Evolutionary conservation across 2,797 vertebrate species (phyloP), one percentile per base, ranked within the genome.

Genomic region (Streptopelia turtur): DNA sequence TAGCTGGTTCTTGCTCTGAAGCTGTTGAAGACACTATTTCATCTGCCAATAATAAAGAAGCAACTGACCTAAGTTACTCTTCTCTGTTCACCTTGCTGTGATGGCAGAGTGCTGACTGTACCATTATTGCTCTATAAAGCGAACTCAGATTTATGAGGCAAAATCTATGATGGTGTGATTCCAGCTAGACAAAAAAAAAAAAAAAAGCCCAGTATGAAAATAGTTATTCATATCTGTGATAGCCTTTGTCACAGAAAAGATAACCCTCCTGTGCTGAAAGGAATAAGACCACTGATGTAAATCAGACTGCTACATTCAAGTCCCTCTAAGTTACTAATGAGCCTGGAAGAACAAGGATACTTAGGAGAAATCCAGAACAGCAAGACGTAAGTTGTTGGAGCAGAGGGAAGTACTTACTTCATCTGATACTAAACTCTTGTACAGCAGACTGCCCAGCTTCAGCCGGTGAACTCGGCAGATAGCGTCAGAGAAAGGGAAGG

Each of bases 311-410:
- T 89, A 16, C 84, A 83, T 95, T 96, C 93, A 95, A 95, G 92
- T 93, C 74, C 16, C 47, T 95, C 80, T 79, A 94, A 95, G 92
- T 94, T 95, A 70, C 90, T 96, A 96, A 96, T 92, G 93, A 96
- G 90, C 90, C 80, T 95, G 92, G 90, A 79, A 92, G 96, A 95
- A 90, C 86, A 95, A 97, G 94, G 80, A 95, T 89, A 79, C 93
- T 95, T 96, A 94, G 95, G 92, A 97, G 95, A 97, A 96, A 95
- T 96, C 92, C 92, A 96, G 93, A 96, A 95, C 93, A 95, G 94
- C 94, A 89, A 96, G 92, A 96, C 65, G 0, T 71, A 93, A 95
- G 89, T 95, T 94, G 92, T 25, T 78, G 87, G 94, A 92, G 93
- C 84, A 91, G 65, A 81, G 87, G 82, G 83, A 95, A 95, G 91